These are phyloP conservation scores for Spongilla lacustris DNA, from an alignment of 37 sponge, comb jelly and placozoan genomes.

Conservation along the genomic window DNA sequence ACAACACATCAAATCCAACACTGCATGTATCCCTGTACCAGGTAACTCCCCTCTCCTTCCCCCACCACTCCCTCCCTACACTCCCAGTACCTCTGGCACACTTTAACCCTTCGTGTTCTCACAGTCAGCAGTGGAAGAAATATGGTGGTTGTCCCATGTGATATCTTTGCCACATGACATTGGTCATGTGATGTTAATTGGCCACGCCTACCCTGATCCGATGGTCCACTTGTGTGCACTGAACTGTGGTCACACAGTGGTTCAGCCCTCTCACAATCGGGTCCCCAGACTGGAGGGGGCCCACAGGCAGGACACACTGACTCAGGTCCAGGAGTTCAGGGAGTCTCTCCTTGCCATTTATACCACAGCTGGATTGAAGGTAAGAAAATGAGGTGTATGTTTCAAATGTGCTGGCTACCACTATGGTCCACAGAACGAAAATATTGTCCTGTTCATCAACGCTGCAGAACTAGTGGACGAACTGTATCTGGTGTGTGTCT, in stretches of 20 bases:
- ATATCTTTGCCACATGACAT: conserved; percentile 34
- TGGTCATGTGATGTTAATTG: conserved; percentile 52
- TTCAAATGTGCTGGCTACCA: background rate
- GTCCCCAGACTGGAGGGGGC: no score
- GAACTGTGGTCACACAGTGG: conserved; percentile 47
- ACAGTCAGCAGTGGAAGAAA: conserved; percentile 40
- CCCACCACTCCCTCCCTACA: background rate
- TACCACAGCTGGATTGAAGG: conserved; percentile 68
- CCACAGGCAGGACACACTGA: background rate
- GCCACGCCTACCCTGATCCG: conserved; percentile 62
- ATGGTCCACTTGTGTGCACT: conserved; percentile 31
- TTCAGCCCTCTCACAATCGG: conserved; percentile 22
- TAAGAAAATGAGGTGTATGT: background rate
- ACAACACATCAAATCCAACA: conserved; percentile 38
- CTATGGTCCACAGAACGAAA: conserved; percentile 47
- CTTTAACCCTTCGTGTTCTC: background rate
- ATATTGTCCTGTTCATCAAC: conserved; percentile 41
- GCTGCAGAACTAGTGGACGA: conserved; percentile 35
- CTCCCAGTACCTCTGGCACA: background rate
- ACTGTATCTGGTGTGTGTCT: conserved; percentile 56
- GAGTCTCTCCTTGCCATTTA: conserved; percentile 43
- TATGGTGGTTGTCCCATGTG: conserved; percentile 30
- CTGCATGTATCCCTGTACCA: conserved; percentile 52
- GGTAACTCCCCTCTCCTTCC: background rate
- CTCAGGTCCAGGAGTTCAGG: conserved; percentile 17